Conservation (phyloP, 2,113 vertebrate genomes). For the Zootoca vivipara region DNA sequence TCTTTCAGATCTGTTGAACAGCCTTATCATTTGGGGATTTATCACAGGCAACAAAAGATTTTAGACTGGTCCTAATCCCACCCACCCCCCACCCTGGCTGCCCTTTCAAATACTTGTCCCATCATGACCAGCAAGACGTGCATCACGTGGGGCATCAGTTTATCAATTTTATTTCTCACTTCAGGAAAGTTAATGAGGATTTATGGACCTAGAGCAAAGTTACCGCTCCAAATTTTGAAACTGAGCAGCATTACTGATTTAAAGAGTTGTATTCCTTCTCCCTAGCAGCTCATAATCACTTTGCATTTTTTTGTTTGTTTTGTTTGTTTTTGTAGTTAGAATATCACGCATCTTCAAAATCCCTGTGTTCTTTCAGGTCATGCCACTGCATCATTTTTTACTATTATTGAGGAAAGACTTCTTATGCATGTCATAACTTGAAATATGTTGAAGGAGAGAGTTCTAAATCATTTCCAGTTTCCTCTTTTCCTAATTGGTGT, state of each 20-base stretch:
- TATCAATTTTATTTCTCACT: background rate
- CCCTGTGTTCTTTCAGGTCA: fast-evolving
- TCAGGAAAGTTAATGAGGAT: background rate
- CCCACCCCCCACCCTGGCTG: too few relatives aligned
- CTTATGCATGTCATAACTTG: background rate
- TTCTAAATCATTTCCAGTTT: background rate
- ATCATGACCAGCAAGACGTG: too few relatives aligned
- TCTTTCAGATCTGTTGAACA: too few relatives aligned
- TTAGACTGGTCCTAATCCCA: too few relatives aligned
- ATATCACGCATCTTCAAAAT: background rate
- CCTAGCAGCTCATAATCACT: background rate
- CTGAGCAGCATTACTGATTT: background rate
- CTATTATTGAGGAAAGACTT: background rate
- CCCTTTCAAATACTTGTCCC: too few relatives aligned
- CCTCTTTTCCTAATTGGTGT: constrained; percentile 16
- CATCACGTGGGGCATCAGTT: background rate
- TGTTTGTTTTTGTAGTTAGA: background rate
- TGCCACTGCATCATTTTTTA: background rate
- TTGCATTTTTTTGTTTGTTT: background rate
- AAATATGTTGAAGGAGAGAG: background rate
- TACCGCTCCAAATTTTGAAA: background rate
- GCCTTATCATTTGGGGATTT: too few relatives aligned
- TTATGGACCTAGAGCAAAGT: background rate
- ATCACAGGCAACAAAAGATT: too few relatives aligned
- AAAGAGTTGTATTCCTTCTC: background rate